phyloP scores from a whole-genome alignment of 2,888 invertebrate species.

The Eulithis testata region DNA sequence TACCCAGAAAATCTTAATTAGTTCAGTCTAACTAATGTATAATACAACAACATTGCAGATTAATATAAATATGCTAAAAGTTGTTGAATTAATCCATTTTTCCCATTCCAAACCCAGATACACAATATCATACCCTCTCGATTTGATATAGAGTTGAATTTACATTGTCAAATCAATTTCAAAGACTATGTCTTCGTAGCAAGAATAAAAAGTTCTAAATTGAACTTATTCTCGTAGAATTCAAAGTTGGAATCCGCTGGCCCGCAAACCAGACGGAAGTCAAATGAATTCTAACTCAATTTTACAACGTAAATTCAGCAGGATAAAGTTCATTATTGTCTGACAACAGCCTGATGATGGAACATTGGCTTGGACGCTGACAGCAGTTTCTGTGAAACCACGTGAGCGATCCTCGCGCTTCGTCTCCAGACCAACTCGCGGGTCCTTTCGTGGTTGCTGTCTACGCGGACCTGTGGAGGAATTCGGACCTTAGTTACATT shows the following conservation, averaged over 20 bases:
- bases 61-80: constrained; percentile 9
- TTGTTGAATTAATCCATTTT: constrained; percentile 24
- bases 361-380: constrained; percentile 80
- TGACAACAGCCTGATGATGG: constrained; percentile 58
- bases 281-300: too few species aligned
- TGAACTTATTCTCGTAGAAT: background rate
- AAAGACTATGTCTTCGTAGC: too few species aligned
- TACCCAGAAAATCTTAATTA: constrained; percentile 10
- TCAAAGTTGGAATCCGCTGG: background rate
- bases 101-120: constrained; percentile 16
- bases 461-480: constrained; percentile 89
- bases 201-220: background rate
- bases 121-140: background rate
- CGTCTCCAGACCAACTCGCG: constrained; percentile 93
- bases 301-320: constrained; percentile 11
- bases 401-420: constrained; percentile 92
- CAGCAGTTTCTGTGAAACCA: constrained; percentile 91
- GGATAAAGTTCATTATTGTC: constrained; percentile 45
- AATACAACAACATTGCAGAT: constrained; percentile 22
- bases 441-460: constrained; percentile 93
- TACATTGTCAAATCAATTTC: constrained; percentile 12
- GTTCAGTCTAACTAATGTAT: constrained; percentile 23
- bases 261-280: too few species aligned
- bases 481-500: constrained; percentile 10
- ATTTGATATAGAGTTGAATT: constrained; percentile 12